Evolutionary conservation across 2,888 invertebrate genomes (phyloP).

Genomic region (Cremastinae sp.): DNA sequence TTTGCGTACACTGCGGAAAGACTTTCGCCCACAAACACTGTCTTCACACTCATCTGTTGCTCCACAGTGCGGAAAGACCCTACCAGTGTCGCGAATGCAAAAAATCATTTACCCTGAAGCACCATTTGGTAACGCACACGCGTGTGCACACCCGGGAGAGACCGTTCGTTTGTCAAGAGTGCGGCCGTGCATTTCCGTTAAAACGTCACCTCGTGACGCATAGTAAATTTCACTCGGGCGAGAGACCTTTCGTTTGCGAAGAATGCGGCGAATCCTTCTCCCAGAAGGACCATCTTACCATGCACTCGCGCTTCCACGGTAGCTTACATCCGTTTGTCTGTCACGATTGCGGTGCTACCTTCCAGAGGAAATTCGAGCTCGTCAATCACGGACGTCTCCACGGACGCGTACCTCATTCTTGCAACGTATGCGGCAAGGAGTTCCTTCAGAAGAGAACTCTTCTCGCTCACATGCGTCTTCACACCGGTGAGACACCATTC

Average conservation of each 20-base stretch:
- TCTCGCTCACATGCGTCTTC: slow-evolving; percentile 90
- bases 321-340: slow-evolving; percentile 97
- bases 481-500: slow-evolving; percentile 88
- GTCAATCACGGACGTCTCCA: slow-evolving; percentile 92
- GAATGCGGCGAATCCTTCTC: slow-evolving; percentile 97
- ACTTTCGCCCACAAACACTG: slow-evolving; percentile 92
- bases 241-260: slow-evolving; percentile 91
- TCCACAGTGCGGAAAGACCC: slow-evolving; percentile 91
- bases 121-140: slow-evolving; percentile 90
- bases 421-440: slow-evolving; percentile 91
- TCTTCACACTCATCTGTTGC: slow-evolving; percentile 89
- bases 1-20: slow-evolving; percentile 90
- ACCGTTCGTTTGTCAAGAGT: slow-evolving; percentile 91
- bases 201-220: slow-evolving; percentile 92
- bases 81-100: slow-evolving; percentile 92
- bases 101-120: slow-evolving; percentile 92
- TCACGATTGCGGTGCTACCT: slow-evolving; percentile 92
- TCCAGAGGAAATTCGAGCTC: slow-evolving; percentile 92
- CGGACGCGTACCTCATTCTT: slow-evolving; percentile 90
- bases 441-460: slow-evolving; percentile 92
- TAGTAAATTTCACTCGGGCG: slow-evolving; percentile 92
- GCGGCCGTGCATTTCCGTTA: slow-evolving; percentile 90
- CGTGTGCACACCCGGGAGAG: slow-evolving; percentile 90
- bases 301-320: slow-evolving; percentile 96
- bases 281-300: slow-evolving; percentile 92